Conservation (phyloP, 2,888 invertebrate genomes). For the Netelia melanura region DNA sequence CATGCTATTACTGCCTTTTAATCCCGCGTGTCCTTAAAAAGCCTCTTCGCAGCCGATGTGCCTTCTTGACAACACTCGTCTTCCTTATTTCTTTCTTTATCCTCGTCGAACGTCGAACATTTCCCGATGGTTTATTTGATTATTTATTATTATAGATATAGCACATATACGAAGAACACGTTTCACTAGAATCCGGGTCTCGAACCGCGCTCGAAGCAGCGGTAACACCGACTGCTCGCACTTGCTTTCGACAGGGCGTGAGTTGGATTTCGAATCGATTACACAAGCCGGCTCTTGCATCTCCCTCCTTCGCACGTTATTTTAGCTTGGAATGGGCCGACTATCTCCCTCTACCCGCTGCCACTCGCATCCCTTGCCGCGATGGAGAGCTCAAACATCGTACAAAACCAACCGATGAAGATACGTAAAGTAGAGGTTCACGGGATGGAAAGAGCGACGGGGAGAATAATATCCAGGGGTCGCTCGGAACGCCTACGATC, state of each 20-base stretch:
- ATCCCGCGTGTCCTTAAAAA: background rate
- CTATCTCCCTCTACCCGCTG: background rate
- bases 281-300: constrained; percentile 70
- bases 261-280: constrained; percentile 82
- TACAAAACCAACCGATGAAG: constrained; percentile 38
- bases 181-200: constrained; percentile 35
- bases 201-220: constrained; percentile 73
- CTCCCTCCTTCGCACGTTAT: constrained; percentile 12
- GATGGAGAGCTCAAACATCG: constrained; percentile 18
- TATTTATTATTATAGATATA: background rate
- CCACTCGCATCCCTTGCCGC: background rate
- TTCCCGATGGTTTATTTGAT: background rate
- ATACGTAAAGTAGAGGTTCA: background rate
- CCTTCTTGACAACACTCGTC: background rate
- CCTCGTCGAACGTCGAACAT: background rate
- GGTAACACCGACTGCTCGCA: constrained; percentile 77
- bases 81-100: background rate
- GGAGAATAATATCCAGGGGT: constrained; percentile 52
- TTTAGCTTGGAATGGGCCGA: background rate
- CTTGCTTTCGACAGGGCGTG: constrained; percentile 75
- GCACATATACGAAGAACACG: background rate
- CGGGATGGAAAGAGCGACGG: constrained; percentile 26
- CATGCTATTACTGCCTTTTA: constrained; percentile 53
- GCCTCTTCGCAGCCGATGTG: background rate
- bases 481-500: constrained; percentile 58